Percentiles rank a stretch among this genome's conserved stretches.
Evolutionary conservation across 2,888 invertebrate species (phyloP).

Genomic region (Helobdella robusta): DNA sequence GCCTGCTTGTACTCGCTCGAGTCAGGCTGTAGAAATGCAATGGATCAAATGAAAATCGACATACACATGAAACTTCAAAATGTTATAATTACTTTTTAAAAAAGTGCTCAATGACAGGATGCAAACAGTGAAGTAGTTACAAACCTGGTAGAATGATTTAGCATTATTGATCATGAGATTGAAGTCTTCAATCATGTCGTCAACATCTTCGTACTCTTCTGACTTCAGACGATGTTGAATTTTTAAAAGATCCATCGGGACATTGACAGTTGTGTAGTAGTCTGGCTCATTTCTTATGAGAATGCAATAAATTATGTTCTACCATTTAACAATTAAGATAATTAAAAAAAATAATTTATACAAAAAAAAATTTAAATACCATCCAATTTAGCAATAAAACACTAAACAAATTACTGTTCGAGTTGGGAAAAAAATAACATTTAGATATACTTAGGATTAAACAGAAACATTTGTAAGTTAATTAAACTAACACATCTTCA

Average conservation of each 20-base stretch:
- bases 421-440: no score
- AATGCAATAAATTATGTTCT: no score
- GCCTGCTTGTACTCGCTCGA: slow-evolving; percentile 77
- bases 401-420: no score
- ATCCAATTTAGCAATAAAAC: no score
- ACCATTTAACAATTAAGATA: no score
- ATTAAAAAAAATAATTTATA: no score
- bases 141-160: slow-evolving; percentile 78
- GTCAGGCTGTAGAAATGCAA: slow-evolving; percentile 11
- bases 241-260: slow-evolving; percentile 86
- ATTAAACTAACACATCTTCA: not conserved
- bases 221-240: slow-evolving; percentile 94
- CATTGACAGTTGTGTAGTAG: slow-evolving; percentile 65
- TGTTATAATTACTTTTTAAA: not conserved
- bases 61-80: not conserved
- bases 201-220: slow-evolving; percentile 87
- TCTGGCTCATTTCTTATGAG: slow-evolving; percentile 48
- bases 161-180: slow-evolving; percentile 86
- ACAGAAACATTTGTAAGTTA: not conserved
- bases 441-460: no score
- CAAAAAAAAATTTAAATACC: not conserved
- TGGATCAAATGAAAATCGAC: not conserved
- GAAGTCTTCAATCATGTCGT: slow-evolving; percentile 79
- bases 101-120: not conserved
- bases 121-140: not conserved